These are phyloP conservation scores for Cisticola juncidis DNA, from an alignment of 2,113 vertebrate species.

Conservation along the genomic window DNA sequence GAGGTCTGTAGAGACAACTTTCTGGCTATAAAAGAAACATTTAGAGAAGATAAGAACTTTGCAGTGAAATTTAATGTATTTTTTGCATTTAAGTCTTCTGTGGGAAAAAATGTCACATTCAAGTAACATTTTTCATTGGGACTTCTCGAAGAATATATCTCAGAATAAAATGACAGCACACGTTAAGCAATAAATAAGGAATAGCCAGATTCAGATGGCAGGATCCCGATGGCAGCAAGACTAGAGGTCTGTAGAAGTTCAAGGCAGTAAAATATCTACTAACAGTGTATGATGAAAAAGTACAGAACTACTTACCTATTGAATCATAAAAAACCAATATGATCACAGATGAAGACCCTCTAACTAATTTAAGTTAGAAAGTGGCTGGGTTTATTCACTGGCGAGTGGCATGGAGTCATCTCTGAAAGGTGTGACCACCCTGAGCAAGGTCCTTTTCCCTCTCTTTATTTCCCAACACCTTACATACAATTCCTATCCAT, in stretches of 20 bases:
- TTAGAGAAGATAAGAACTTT: neutral
- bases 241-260: neutral
- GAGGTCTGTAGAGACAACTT: neutral
- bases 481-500: too few species aligned
- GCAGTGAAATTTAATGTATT: neutral
- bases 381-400: too few species aligned
- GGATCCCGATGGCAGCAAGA: neutral
- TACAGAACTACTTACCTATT: neutral
- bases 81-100: neutral
- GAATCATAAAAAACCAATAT: too few species aligned
- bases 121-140: fast-evolving
- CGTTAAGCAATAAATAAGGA: neutral
- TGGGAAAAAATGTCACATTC: neutral
- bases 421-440: too few species aligned
- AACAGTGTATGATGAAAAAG: neutral
- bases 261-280: neutral
- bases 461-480: too few species aligned
- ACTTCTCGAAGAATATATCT: neutral
- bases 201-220: neutral
- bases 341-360: too few species aligned
- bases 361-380: too few species aligned
- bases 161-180: neutral
- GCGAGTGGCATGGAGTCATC: too few species aligned
- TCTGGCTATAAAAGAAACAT: neutral
- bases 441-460: too few species aligned